Evolutionary conservation across 2,113 vertebrate species (phyloP), one percentile per base, ranked within the genome.

Genomic region (Phoxinus phoxinus): DNA sequence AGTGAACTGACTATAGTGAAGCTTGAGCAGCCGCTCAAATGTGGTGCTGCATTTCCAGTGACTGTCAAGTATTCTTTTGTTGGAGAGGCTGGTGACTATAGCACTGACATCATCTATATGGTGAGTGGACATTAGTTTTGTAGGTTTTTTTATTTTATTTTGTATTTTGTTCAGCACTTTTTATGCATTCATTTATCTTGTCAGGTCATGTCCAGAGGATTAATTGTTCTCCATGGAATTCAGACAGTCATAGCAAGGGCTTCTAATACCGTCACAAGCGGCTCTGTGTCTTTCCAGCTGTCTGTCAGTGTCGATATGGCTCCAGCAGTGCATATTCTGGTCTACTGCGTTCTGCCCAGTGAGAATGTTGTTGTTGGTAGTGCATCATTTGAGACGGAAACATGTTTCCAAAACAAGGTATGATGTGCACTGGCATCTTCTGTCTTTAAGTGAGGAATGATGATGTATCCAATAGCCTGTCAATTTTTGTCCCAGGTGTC

Each of bases 361-460:
- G 21, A 15, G 12, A 74, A 44, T 48, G n/a, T 74, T 1, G 12
- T 74, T 41, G n/a, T 25, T 19, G 3, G 6, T 30, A 75, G 12
- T 48, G 44, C 15, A 0, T 30, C 44, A 0, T 51, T 75, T 75
- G 44, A 30, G 2, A 91, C 92, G 0, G 89, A 97, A n/a, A 92
- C 94, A 46, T 97, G 97, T 89, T 97, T 97, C 87, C 90, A 77
- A 81, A 94, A 97, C 88, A 93, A 96, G 96, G 97, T 98, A 72
- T 71, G 19, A 37, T 32, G 27, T 65, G 13, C 48, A 51, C 13
- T 15, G 4, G n/a, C 4, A 27, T 13, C 12, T 5, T 30, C 1
- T 13, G 1, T 4, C 27, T 27, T 3, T 0, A 30, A 6, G 12
- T 37, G 12, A 12, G 61, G 11, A 6, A n/a, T 12, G 32, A 4